Base-by-base conservation (phyloP, 2,113 vertebrate genomes). In the Tauraco erythrolophus region DNA sequence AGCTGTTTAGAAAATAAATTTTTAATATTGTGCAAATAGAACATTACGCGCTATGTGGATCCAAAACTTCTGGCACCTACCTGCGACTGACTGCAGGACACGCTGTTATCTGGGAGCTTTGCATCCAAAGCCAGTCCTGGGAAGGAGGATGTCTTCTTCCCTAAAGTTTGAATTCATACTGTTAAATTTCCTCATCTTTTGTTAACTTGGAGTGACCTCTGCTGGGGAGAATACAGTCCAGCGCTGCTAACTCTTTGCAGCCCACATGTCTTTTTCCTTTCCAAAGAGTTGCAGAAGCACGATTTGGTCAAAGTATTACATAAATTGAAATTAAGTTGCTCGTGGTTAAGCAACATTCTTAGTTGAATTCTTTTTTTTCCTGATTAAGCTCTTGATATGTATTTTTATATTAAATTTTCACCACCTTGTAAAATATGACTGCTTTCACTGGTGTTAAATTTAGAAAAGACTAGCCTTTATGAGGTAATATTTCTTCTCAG, bases 181-280 rank as follows among this genome's bases (percentile, higher is more conserved):
- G 45, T 62, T 35, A 12, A 5, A 13, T 79, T 51, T 93, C 41
- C 27, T 33, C 85, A 58, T 50, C 3, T 2, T 75, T 89, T 85
- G 16, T 91, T 96, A 46, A 46, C n/a, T 60, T 88, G 70, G 83
- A 65, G 72, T 75, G 97, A 94, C 97, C 90, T 97, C 96, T 97
- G 88, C 88, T 97, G 97, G 97, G 70, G n/a, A 88, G 53, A 94
- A 37, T 17, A 12, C 35, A 50, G 61, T n/a, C 65, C 57, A 60
- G 76, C 50, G 2, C 27, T 2, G 0, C 84, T 57, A 77, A 43
- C 46, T 79, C 56, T 54, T 66, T 58, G 57, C 37, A 62, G n/a
- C 25, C 45, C 39, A 19, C 0, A 0, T 13, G 22, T 81, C 28
- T 45, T 66, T 94, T 69, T 65, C 24, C 13, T 66, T 28, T 31